Evolutionary conservation across 37 sponge, comb jelly and placozoan genomes (phyloP).

Genomic region (Halichondria panicea): DNA sequence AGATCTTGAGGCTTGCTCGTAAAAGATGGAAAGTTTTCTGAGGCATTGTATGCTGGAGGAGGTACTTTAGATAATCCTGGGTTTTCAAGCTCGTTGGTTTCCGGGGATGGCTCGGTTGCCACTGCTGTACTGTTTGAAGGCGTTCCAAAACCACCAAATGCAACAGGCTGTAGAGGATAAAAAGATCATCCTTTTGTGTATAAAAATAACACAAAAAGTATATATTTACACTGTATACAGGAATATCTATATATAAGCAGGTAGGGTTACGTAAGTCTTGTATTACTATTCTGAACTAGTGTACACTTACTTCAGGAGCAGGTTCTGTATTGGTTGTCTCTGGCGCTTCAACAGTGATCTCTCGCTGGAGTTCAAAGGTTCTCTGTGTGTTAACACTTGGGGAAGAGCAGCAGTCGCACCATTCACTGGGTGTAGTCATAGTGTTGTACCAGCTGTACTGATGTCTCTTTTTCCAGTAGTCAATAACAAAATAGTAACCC

Average conservation of each 20-base stretch:
- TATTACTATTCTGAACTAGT: too few relatives aligned
- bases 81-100: background rate
- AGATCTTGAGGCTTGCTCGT: background rate
- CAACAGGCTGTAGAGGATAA: too few relatives aligned
- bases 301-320: too few relatives aligned
- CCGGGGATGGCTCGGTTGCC: background rate
- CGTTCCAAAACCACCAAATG: too few relatives aligned
- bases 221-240: background rate
- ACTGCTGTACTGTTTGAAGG: too few relatives aligned
- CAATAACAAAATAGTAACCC: background rate
- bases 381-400: background rate
- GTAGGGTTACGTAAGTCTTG: too few relatives aligned
- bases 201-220: too few relatives aligned
- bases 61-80: background rate
- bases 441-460: background rate
- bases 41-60: background rate
- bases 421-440: conserved; percentile 9
- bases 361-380: background rate
- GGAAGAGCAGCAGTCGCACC: background rate
- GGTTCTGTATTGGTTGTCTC: too few relatives aligned
- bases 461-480: background rate
- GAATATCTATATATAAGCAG: background rate
- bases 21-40: background rate
- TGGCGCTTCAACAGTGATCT: too few relatives aligned
- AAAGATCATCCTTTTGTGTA: too few relatives aligned